Evolutionary conservation across 2,888 invertebrate genomes (phyloP).

Genomic region (Spialia ferax): DNA sequence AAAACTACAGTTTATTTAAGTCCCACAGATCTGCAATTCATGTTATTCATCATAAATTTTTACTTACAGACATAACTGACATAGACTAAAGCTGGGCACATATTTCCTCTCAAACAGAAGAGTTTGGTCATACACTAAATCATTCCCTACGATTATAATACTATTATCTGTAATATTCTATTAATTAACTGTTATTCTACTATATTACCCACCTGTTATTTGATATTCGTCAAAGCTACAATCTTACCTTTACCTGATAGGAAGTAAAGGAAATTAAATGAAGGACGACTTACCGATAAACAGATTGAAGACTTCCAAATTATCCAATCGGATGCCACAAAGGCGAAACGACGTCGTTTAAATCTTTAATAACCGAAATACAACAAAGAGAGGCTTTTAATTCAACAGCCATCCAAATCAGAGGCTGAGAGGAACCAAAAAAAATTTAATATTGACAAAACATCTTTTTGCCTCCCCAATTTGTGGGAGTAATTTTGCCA

Average conservation of each 20-base stretch:
- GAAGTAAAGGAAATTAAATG: not conserved
- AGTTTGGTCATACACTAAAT: too few species aligned
- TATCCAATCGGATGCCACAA: constrained; percentile 24
- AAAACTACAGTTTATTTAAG: too few species aligned
- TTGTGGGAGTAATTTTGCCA: constrained; percentile 59
- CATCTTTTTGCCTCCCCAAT: constrained; percentile 59
- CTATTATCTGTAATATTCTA: too few species aligned
- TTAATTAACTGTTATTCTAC: too few species aligned
- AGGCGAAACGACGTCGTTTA: constrained; percentile 18
- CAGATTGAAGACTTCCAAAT: constrained; percentile 13
- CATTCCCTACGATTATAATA: too few species aligned
- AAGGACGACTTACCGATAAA: not conserved
- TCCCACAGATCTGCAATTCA: too few species aligned
- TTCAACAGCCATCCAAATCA: constrained; percentile 41
- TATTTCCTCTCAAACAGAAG: too few species aligned
- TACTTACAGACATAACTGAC: too few species aligned
- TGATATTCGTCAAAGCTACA: not conserved
- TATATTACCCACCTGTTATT: too few species aligned
- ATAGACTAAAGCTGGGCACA: too few species aligned
- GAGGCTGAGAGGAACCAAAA: constrained; percentile 36
- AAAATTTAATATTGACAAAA: constrained; percentile 65
- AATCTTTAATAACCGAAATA: constrained; percentile 40
- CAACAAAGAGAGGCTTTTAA: constrained; percentile 47
- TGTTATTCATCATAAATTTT: too few species aligned
- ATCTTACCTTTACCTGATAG: not conserved